A percentile compares a stretch with the other conserved stretches of the same genome.
These are phyloP conservation scores for Camponotus fellah DNA, from an alignment of 2,888 invertebrate species.

Conservation along the genomic window DNA sequence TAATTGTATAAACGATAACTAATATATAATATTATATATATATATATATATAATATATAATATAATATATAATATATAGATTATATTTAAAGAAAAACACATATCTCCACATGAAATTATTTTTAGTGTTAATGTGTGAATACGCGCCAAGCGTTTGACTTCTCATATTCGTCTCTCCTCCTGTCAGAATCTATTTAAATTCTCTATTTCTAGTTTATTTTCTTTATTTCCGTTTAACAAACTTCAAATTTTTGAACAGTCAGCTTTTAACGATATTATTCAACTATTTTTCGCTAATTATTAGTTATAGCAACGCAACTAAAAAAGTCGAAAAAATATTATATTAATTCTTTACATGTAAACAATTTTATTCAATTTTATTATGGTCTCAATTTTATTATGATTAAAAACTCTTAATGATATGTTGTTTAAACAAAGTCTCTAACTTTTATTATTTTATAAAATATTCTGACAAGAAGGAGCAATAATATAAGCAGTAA, in stretches of 20 bases:
- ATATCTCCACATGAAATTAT: slow-evolving; percentile 1
- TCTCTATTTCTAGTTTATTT: slow-evolving; percentile 1
- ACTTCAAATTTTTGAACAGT: neutral
- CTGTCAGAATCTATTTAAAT: neutral
- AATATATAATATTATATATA: neutral
- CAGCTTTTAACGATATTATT: neutral
- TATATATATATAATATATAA: neutral
- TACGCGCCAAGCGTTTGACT: neutral
- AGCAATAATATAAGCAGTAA: neutral
- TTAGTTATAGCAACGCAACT: neutral
- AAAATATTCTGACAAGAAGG: neutral
- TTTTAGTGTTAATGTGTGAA: slow-evolving; percentile 10
- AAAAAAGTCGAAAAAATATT: neutral
- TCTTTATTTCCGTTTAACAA: neutral
- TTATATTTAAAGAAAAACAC: neutral
- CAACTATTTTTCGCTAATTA: neutral
- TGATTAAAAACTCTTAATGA: neutral
- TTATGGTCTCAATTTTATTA: slow-evolving; percentile 6
- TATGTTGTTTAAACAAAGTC: neutral
- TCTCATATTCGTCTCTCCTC: neutral
- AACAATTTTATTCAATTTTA: slow-evolving; percentile 10
- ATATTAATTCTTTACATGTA: neutral
- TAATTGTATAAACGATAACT: neutral
- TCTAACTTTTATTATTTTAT: neutral
- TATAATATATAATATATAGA: neutral